Evolutionary conservation across 2,888 invertebrate genomes (phyloP).

Genomic region (Allolobophora icterica): DNA sequence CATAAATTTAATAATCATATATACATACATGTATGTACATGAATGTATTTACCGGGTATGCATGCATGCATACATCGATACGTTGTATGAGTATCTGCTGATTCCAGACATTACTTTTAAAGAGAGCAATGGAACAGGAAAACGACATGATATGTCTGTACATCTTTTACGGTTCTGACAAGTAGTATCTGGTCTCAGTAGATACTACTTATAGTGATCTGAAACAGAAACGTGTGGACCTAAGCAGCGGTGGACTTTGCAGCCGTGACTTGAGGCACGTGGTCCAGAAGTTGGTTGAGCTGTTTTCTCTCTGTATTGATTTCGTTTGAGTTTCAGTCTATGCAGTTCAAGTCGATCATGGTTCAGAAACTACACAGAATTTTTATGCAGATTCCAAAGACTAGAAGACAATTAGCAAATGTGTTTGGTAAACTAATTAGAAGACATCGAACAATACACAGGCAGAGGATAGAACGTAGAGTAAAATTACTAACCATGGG

Average conservation of each 20-base stretch:
- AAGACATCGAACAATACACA: not conserved
- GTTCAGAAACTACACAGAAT: not conserved
- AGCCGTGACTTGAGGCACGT: not conserved
- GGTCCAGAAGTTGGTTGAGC: not conserved
- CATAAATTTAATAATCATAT: no score
- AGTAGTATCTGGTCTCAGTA: no score
- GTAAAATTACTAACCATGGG: not conserved
- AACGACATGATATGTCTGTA: no score
- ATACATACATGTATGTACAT: no score
- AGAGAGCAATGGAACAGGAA: no score
- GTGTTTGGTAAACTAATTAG: not conserved
- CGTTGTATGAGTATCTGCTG: no score
- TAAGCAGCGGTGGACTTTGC: not conserved
- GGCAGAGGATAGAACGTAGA: not conserved
- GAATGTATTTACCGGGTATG: no score
- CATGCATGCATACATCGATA: no score
- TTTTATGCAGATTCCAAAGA: conserved; percentile 1
- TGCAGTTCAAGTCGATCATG: not conserved
- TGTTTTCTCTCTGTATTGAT: not conserved
- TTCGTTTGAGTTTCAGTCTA: not conserved
- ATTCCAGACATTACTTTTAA: no score
- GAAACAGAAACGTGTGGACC: not conserved
- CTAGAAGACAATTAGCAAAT: not conserved
- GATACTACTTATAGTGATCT: not conserved
- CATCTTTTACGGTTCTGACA: no score